phyloP scores from a whole-genome alignment of 2,113 vertebrate species.

The Dipodomys stephensi region DNA sequence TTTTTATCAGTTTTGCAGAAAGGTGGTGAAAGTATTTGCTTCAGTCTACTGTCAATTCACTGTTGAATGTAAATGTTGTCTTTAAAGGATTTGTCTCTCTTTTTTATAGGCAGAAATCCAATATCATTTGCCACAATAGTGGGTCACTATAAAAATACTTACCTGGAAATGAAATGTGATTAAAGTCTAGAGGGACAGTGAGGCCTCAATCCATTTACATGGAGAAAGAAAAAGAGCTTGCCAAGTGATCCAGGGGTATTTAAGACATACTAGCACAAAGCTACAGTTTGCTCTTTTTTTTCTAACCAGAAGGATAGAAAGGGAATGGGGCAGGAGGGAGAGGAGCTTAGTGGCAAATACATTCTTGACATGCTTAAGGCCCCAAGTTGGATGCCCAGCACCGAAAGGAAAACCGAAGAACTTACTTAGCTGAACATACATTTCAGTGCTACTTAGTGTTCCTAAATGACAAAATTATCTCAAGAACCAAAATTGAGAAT shows the following conservation, averaged over 20 bases:
- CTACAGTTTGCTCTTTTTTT: not conserved
- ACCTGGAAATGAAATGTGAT: not conserved
- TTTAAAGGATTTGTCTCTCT: not conserved
- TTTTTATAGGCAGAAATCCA: not conserved
- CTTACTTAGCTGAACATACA: not conserved
- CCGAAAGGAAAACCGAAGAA: not conserved
- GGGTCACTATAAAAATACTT: not conserved
- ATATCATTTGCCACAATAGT: not conserved
- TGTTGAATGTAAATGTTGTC: not conserved
- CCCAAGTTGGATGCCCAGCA: not conserved
- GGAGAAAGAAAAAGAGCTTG: not conserved
- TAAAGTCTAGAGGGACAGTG: not conserved
- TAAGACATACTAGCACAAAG: not conserved
- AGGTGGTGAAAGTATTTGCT: not conserved
- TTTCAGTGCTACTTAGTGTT: not conserved
- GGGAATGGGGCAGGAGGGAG: not conserved
- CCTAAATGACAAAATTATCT: not conserved
- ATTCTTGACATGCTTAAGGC: not conserved
- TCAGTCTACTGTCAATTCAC: not conserved
- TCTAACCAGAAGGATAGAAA: not conserved
- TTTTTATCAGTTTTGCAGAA: not conserved
- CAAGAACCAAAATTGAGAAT: conserved; percentile 1
- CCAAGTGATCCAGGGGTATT: not conserved
- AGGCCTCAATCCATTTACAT: not conserved
- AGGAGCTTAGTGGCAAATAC: too few species aligned